Evolutionary conservation across 2,797 vertebrate species (phyloP), one percentile per base, ranked within the genome.

Genomic region (Ambastaia sidthimunki): DNA sequence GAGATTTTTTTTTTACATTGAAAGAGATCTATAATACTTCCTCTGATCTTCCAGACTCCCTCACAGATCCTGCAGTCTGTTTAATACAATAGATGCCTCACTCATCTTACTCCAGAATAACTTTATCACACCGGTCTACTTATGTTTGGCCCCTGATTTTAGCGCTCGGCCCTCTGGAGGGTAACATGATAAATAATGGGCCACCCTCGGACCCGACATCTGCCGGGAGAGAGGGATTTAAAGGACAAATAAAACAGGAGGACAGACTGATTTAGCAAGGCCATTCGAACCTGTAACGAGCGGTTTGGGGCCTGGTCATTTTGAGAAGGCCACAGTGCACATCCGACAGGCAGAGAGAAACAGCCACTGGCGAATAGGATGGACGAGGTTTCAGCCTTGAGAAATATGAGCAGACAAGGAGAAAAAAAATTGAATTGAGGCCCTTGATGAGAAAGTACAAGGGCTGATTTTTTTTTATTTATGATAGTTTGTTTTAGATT

Each of bases 181-280:
- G 85, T 87, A 89, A 89, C 89, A 81, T 90, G 90, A 92, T 92
- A 91, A 93, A 93, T 91, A 91, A 91, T 88, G 83, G 85, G 57
- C 81, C 88, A 88, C 84, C 86, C 86, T 75, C 62, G 73, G 89
- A 90, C 90, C 89, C 87, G 87, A 89, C 52, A 41, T 60, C 71
- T 91, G 89, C 89, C 87, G 86, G 87, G 85, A 90, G 86, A 86
- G 84, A 89, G 78, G 70, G 86, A 85, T 85, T 86, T 86, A 85
- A 82, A 73, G 83, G 86, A 70, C 54, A 54, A 76, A 91, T 90
- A 90, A 90, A 92, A 89, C 87, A 83, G 84, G 80, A 80, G 79
- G 7, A 77, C 88, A 88, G 76, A 85, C 87, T 92, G 92, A 93
- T 92, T 93, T 93, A 93, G 89, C 87, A 86, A 88, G 89, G 85